Base-by-base conservation (phyloP, 2,797 vertebrate genomes). In the Lycodopsis pacificus region DNA sequence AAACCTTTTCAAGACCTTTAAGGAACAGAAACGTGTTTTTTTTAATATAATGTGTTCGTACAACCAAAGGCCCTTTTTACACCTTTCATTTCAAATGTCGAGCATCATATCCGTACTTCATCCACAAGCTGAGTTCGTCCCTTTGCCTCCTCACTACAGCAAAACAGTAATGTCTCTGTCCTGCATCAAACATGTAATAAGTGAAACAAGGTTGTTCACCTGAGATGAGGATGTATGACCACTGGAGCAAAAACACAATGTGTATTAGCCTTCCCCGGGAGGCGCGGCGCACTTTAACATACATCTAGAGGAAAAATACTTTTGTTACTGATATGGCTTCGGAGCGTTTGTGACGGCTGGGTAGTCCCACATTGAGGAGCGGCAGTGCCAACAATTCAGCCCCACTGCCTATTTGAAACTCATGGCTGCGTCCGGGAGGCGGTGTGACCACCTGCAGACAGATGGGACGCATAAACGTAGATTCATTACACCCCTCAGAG, bases 381-480 rank as follows among this genome's bases (percentile, higher is more conserved):
- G 83, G 72, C 74, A 70, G 75, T 34, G 40, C 46, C 72, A 82
- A 81, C 83, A 67, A 82, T 85, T 86, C 78, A 76, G 67, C 76
- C 56, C 11, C 15, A 72, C 65, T 70, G 82, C 72, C 88, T 86
- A 90, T 94, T 89, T 89, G 86, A 91, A 89, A 87, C 86, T 88
- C 86, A 84, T 81, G 89, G 77, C 86, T 89, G 89, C 76, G 54
- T 87, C 80, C 84, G 73, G 67, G 84, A 90, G 84, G 82, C 73
- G 19, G 64, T 40, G 79, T 81, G 92, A 88, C 89, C 92, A 91
- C 92, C 92, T 91, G 92, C 89, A 89, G 92, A 89, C 94, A 94
- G 88, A 93, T 90, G 89, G 90, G 84, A 85, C 67, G 51, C 86
- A 91, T 85, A 89, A 92, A 90, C 62, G 32, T 73, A 77, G 88